Conservation (phyloP, 2,113 vertebrate genomes). For the Cyanoliseus patagonus region DNA sequence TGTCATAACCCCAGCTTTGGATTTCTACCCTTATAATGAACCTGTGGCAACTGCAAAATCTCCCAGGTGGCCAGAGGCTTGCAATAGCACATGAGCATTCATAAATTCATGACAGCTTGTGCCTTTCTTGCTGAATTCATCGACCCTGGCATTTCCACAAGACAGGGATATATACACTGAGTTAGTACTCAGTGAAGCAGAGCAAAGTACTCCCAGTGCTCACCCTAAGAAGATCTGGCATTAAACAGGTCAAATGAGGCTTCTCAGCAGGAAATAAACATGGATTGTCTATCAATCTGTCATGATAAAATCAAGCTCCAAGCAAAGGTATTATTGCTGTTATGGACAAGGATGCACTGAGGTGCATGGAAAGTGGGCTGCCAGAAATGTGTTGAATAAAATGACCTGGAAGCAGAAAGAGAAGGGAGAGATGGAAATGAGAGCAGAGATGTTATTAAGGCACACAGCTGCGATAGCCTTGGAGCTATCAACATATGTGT, state of each 20-base stretch:
- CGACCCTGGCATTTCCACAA: background rate
- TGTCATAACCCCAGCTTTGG: background rate
- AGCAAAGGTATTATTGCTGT: background rate
- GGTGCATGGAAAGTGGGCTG: background rate
- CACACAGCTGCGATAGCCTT: background rate
- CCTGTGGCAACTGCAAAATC: background rate
- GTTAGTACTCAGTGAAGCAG: background rate
- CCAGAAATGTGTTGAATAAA: background rate
- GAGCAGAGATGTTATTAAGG: conserved; percentile 37
- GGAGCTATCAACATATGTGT: conserved; percentile 19
- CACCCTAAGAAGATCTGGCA: background rate
- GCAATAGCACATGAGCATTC: background rate
- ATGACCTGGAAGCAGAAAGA: background rate
- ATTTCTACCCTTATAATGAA: background rate
- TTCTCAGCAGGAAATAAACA: background rate
- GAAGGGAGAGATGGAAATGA: conserved; percentile 14
- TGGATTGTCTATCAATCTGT: conserved; percentile 29
- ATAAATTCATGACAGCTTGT: background rate
- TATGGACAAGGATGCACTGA: background rate
- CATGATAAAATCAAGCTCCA: background rate
- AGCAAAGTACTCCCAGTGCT: background rate
- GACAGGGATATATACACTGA: accelerated
- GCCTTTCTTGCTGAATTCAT: background rate
- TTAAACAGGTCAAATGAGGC: conserved; percentile 33
- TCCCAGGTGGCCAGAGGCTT: background rate